These are phyloP conservation scores for Agonopterix arenella DNA, from an alignment of 2,888 invertebrate genomes.

Conservation along the genomic window DNA sequence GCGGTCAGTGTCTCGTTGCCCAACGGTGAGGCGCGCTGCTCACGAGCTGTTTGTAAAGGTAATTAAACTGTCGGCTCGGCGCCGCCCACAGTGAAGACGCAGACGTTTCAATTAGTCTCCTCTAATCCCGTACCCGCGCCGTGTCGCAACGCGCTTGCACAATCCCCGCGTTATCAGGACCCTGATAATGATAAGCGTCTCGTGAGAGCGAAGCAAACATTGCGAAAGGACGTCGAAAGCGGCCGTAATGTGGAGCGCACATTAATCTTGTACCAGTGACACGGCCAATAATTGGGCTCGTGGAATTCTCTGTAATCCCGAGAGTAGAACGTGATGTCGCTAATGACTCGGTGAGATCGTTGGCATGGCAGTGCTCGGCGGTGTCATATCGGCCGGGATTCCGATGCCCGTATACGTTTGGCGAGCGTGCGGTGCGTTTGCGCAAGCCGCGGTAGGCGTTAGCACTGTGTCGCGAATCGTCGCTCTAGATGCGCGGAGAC, in stretches of 20 bases:
- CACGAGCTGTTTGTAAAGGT: conserved; percentile 43
- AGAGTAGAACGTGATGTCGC: conserved; percentile 1
- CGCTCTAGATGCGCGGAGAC: conserved; percentile 55
- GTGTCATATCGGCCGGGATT: conserved; percentile 13
- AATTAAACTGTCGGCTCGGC: conserved; percentile 43
- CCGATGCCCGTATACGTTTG: conserved; percentile 26
- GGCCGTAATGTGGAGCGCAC: conserved; percentile 6
- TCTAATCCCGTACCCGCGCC: conserved; percentile 29
- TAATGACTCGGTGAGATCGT: conserved; percentile 2
- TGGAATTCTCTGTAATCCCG: conserved; percentile 1
- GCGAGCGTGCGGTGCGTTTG: conserved; percentile 24
- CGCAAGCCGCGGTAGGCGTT: conserved; percentile 38
- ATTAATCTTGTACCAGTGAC: conserved; percentile 9
- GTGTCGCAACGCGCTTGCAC: conserved; percentile 17
- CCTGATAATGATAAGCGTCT: conserved; percentile 5
- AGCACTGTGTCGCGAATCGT: conserved; percentile 38
- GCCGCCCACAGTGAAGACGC: conserved; percentile 40
- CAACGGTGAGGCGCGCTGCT: conserved; percentile 31
- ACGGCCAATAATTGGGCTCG: conserved; percentile 6
- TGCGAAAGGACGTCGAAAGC: conserved; percentile 5
- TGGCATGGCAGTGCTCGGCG: conserved; percentile 9
- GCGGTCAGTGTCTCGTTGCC: conserved; percentile 41
- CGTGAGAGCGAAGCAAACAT: conserved; percentile 8
- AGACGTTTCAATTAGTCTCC: conserved; percentile 53
- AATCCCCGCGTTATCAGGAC: conserved; percentile 13